Conservation (phyloP, 2,113 vertebrate genomes). For the Melanocharis versteri region DNA sequence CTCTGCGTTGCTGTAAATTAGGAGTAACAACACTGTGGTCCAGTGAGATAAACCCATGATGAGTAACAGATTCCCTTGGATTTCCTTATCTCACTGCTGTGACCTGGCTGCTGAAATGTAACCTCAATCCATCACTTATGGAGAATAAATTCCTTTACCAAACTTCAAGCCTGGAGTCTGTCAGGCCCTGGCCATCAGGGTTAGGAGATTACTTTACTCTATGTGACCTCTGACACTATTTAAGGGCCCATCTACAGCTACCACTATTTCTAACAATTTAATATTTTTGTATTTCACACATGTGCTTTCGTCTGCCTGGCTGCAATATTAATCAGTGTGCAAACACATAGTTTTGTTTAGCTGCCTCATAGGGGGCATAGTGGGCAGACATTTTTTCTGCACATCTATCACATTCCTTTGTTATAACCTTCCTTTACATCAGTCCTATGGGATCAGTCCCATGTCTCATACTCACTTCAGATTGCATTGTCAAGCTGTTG, state of each 20-base stretch:
- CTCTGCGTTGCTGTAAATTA: background rate
- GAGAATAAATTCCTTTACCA: background rate
- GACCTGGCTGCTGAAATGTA: constrained; percentile 17
- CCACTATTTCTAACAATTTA: background rate
- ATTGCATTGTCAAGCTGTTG: background rate
- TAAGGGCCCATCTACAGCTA: background rate
- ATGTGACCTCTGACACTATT: background rate
- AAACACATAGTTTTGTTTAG: background rate
- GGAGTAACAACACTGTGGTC: background rate
- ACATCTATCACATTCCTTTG: background rate
- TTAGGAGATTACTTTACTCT: background rate
- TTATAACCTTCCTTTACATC: background rate
- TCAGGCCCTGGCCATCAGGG: background rate
- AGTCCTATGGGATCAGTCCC: background rate
- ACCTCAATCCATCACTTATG: constrained; percentile 5
- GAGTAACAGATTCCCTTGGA: background rate
- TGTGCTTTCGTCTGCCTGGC: background rate
- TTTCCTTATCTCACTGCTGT: constrained; percentile 29
- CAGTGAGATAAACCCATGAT: background rate
- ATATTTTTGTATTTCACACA: background rate
- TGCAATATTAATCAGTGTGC: background rate
- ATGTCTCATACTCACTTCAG: background rate
- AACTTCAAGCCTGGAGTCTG: background rate
- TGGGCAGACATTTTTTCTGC: background rate
- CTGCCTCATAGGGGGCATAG: background rate